A percentile compares a stretch with the other conserved stretches of the same genome.
phyloP scores from a whole-genome alignment of 2,797 vertebrate genomes.

The Gallinago stenura region DNA sequence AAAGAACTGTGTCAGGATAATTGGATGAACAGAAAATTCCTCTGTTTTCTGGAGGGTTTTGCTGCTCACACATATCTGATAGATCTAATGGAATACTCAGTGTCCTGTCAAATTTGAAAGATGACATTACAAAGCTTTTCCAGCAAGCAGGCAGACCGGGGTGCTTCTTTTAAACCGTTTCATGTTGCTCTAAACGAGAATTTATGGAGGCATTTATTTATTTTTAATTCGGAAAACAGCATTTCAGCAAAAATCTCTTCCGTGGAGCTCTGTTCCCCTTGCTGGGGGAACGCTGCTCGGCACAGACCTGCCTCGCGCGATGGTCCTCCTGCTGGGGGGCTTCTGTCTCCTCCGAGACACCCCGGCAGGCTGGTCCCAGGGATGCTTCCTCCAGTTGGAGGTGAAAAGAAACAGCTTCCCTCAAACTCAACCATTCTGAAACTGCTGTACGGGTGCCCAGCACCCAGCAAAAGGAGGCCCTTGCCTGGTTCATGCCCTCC shows the following conservation, averaged over 20 bases:
- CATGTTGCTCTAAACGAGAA: constrained; percentile 14
- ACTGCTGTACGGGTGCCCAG: too few relatives aligned
- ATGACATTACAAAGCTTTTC: constrained; percentile 42
- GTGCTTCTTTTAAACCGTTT: not conserved
- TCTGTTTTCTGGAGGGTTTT: constrained; percentile 20
- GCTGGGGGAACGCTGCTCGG: not conserved
- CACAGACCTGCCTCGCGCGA: not conserved
- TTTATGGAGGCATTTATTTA: constrained; percentile 36
- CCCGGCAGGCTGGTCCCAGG: not conserved
- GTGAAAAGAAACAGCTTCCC: not conserved
- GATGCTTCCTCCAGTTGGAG: not conserved
- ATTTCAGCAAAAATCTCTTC: not conserved
- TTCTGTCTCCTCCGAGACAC: not conserved
- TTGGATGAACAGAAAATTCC: constrained; percentile 24
- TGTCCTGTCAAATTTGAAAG: constrained; percentile 28
- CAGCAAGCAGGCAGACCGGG: not conserved
- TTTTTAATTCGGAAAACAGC: constrained; percentile 38
- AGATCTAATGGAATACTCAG: constrained; percentile 53
- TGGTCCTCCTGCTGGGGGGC: not conserved
- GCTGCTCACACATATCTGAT: not conserved
- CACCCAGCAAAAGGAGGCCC: not conserved
- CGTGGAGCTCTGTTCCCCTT: not conserved
- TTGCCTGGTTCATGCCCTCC: not conserved
- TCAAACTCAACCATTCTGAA: fast-evolving
- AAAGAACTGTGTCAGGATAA: constrained; percentile 41